Evolutionary conservation across 2,797 vertebrate genomes (phyloP).

Genomic region (Apodemus agrarius): DNA sequence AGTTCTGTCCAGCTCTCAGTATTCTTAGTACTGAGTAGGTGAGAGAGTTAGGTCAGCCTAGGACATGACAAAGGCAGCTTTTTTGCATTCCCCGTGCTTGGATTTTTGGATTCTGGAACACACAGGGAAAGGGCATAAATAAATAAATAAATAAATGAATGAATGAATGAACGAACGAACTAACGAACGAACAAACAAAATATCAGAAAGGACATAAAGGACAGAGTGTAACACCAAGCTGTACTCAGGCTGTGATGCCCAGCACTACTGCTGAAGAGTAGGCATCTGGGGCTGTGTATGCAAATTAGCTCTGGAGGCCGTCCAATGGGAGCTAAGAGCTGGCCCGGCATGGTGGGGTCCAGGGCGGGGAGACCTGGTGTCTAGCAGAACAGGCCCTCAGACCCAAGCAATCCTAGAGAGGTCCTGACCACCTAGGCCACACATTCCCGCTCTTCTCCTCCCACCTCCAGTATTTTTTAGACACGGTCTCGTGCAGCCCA

Average conservation of each 20-base stretch:
- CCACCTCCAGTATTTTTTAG: neutral
- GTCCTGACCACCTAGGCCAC: neutral
- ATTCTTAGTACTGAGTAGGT: neutral
- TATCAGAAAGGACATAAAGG: neutral
- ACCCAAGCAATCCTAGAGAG: conserved; percentile 20
- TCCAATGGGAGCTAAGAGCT: neutral
- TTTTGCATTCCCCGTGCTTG: neutral
- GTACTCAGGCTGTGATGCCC: neutral
- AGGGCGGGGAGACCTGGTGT: neutral
- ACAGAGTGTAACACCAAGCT: neutral
- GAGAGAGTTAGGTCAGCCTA: neutral
- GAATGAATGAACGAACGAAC: too few species aligned
- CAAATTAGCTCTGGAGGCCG: neutral
- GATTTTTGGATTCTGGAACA: neutral
- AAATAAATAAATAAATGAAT: neutral
- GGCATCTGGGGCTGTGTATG: neutral
- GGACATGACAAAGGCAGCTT: neutral
- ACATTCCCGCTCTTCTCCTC: neutral
- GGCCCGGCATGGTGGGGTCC: neutral
- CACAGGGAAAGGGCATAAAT: neutral
- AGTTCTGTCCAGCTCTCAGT: neutral
- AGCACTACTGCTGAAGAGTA: neutral
- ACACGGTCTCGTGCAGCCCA: neutral
- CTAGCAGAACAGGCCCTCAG: neutral
- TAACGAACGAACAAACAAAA: too few species aligned